These are phyloP conservation scores for Heliconius ismenius DNA, from an alignment of 2,888 invertebrate species.

Conservation along the genomic window DNA sequence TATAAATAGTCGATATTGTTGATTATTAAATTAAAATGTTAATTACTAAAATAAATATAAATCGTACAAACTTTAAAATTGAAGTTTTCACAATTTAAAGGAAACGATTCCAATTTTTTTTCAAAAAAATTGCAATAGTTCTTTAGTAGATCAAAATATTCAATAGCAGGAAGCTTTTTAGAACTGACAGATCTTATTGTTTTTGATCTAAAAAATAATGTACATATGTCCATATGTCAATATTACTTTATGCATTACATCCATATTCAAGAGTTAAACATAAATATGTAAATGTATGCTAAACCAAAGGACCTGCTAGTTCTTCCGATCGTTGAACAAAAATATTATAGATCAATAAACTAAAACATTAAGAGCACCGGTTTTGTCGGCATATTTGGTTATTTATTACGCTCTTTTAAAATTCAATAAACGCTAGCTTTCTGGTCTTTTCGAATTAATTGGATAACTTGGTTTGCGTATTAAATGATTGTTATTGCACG, in stretches of 20 bases:
- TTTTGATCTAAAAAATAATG: not conserved
- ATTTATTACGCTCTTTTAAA: conserved; percentile 38
- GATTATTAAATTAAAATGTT: not conserved
- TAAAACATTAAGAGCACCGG: conserved; percentile 41
- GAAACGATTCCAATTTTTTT: not conserved
- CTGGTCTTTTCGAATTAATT: conserved; percentile 8
- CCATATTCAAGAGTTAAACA: conserved; percentile 19
- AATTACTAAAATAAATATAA: not conserved
- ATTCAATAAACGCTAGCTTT: conserved; percentile 6
- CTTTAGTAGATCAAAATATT: too few species aligned
- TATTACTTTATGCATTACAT: conserved; percentile 12
- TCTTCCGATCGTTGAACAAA: conserved; percentile 39
- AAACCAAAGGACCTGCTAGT: conserved; percentile 42
- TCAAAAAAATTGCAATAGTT: not conserved
- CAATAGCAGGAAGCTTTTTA: not conserved
- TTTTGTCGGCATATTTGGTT: conserved; percentile 44
- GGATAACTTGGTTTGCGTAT: not conserved
- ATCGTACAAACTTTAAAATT: not conserved
- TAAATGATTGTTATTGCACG: conserved; percentile 26
- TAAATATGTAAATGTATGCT: conserved; percentile 45
- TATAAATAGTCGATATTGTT: not conserved
- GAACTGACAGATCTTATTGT: too few species aligned
- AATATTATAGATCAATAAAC: conserved; percentile 39
- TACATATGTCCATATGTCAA: not conserved
- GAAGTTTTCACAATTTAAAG: not conserved